Evolutionary conservation across 2,113 vertebrate species (phyloP), one percentile per base, ranked within the genome.

Genomic region (Tichodroma muraria): DNA sequence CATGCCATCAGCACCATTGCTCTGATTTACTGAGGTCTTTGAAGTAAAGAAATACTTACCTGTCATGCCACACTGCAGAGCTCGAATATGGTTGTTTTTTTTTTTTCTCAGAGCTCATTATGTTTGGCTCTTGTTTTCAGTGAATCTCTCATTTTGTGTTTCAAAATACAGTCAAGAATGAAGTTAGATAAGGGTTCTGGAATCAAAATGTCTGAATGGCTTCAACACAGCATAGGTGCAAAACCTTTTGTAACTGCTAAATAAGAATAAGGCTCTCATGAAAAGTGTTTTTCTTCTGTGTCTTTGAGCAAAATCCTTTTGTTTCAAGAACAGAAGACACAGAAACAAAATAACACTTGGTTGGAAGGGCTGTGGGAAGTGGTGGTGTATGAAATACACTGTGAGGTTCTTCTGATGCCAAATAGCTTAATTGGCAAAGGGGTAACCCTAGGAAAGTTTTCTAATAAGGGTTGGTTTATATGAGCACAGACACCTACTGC

Each of bases 21-120:
- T 97, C 89, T 98, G 97, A 97, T 97, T 97, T 97, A 97, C 35
- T 71, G 72, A 70, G 20, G 24, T 87, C 57, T 85, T 85, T 69
- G 87, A 93, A 92, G 68, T 85, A 91, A 97, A 96, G 78, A 94
- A 96, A 88, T 85, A 87, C 60, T 93, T 87, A 87, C 93, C 71
- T 97, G 89, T 85, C 88, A 82, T 18, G 64, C 35, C 35, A 93
- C 95, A 95, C 85, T 89, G 80, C 85, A 71, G 45, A 64, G 30
- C 38, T 92, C 80, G 83, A 92, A 82, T 73, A 84, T 24, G 42
- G 76, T 59, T 93, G 78, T 59, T 89, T 22, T 54, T 86, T 96
- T 89, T 96, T 89, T 97, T 92, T 19, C 56, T 87, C 47, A 30
- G 68, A 37, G 31, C 87, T 97, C 77, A 57, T 96, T 96, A 83